Conservation (phyloP, 2,797 vertebrate species). For the Poliocrania exsul region DNA sequence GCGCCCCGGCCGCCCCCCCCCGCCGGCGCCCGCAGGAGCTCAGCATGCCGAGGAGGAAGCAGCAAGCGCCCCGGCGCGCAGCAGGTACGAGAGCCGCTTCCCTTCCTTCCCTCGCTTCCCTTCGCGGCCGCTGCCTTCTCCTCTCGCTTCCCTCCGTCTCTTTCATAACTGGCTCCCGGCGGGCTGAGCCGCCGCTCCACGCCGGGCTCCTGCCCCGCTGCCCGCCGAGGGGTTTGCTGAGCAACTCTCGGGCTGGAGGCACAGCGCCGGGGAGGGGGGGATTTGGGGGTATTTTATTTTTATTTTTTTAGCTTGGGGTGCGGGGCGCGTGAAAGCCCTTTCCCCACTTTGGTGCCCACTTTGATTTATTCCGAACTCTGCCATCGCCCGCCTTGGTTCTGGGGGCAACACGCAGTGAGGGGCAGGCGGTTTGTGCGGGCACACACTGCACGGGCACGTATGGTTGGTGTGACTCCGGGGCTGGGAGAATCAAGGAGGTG, state of each 20-base stretch:
- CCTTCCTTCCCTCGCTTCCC: background rate
- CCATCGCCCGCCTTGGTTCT: background rate
- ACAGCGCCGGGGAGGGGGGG: background rate
- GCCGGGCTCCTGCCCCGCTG: background rate
- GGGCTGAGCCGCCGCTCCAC: background rate
- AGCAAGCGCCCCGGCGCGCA: constrained; percentile 96
- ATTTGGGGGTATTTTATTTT: accelerated
- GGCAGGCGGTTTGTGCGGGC: background rate
- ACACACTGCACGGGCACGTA: background rate
- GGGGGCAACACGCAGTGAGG: background rate
- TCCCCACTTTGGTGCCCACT: constrained; percentile 24
- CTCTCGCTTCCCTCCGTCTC: background rate
- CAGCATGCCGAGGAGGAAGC: constrained; percentile 97
- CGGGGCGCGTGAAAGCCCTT: background rate
- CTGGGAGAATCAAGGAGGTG: background rate
- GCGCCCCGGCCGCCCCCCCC: constrained; percentile 61
- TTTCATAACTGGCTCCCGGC: background rate
- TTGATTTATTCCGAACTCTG: constrained; percentile 21
- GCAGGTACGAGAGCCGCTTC: constrained; percentile 84
- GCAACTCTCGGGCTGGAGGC: constrained; percentile 43
- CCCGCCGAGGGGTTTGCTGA: background rate
- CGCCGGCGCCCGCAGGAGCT: constrained; percentile 52
- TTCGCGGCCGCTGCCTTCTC: background rate
- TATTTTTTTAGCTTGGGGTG: background rate
- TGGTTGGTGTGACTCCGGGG: background rate